phyloP scores from a whole-genome alignment of 2,113 vertebrate genomes.

The Pithys albifrons region DNA sequence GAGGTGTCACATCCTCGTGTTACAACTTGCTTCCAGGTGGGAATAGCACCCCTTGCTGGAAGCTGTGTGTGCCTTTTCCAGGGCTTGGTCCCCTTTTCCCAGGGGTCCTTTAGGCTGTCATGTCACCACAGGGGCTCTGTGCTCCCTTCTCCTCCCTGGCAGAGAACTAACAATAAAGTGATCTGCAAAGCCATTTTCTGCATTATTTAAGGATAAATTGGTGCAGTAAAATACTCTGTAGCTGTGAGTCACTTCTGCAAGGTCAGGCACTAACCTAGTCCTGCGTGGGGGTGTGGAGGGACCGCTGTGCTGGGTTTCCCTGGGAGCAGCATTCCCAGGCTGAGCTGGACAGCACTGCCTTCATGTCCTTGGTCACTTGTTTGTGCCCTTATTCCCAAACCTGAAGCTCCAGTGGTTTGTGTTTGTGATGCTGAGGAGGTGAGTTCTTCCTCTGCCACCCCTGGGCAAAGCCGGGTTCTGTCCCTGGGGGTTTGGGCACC shows the following conservation, averaged over 20 bases:
- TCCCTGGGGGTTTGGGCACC: not conserved
- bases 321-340: not conserved
- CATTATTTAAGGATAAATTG: not conserved
- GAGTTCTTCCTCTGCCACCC: not conserved
- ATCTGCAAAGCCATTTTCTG: not conserved
- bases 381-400: not conserved
- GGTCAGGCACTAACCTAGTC: rapidly evolving
- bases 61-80: not conserved
- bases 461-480: not conserved
- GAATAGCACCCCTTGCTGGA: rapidly evolving
- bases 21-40: not conserved
- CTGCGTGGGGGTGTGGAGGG: rapidly evolving
- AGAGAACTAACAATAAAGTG: not conserved
- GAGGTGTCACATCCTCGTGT: rapidly evolving
- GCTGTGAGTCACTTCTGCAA: not conserved
- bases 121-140: not conserved
- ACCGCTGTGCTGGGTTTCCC: rapidly evolving
- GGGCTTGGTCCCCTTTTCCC: not conserved
- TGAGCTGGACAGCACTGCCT: not conserved
- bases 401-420: not conserved
- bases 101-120: rapidly evolving
- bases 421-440: not conserved
- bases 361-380: rapidly evolving
- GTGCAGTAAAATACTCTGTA: not conserved
- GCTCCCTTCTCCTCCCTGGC: not conserved